Evolutionary conservation across 2,797 vertebrate genomes (phyloP).

Genomic region (Echeneis naucrates): DNA sequence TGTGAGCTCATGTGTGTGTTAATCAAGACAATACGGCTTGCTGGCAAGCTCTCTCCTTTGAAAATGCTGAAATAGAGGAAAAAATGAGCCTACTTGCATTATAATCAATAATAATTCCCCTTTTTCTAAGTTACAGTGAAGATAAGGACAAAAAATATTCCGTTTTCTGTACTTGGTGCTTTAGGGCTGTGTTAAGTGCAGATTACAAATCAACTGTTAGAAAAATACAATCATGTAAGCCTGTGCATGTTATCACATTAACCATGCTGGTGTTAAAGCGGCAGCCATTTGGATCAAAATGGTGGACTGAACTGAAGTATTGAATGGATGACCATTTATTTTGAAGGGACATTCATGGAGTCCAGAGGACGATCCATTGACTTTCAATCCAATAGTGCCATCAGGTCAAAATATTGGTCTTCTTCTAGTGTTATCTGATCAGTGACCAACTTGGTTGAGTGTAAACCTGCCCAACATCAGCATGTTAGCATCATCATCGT

Average conservation of each 20-base stretch:
- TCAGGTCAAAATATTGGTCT: neutral
- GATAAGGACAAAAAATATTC: neutral
- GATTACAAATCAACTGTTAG: neutral
- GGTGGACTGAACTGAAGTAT: neutral
- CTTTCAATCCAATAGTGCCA: neutral
- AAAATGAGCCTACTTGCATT: constrained; percentile 2
- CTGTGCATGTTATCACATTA: neutral
- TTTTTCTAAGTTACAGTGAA: neutral
- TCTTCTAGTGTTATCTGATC: constrained; percentile 3
- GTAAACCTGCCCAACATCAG: constrained; percentile 9
- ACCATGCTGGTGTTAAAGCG: neutral
- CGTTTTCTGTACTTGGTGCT: neutral
- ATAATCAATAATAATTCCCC: neutral
- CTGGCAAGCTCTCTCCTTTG: constrained; percentile 68
- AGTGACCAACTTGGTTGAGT: neutral
- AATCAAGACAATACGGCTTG: constrained; percentile 57
- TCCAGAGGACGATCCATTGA: neutral
- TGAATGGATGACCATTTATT: neutral
- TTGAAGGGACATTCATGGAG: neutral
- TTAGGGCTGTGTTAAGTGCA: no score
- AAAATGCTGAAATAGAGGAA: constrained; percentile 25
- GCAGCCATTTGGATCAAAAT: no score
- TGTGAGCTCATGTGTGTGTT: constrained; percentile 14
- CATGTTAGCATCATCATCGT: constrained; percentile 15
- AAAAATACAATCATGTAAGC: neutral